Evolutionary conservation across 2,888 invertebrate species (phyloP), one percentile per base, ranked within the genome.

Genomic region (Eupithecia subfuscata): DNA sequence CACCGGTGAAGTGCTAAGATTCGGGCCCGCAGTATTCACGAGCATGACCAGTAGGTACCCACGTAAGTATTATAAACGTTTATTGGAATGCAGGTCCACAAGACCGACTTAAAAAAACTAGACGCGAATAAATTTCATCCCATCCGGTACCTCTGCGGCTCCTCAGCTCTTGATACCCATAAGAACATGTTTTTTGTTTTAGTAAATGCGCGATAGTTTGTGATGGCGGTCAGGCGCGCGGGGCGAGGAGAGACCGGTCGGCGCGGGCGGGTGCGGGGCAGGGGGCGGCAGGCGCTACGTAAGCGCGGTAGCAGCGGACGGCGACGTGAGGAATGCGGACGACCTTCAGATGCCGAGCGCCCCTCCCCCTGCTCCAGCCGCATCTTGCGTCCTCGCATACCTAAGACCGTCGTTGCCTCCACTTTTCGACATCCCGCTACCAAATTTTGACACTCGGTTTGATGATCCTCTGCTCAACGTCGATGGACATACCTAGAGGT

Each of bases 231-330:
- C 74, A 72, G 89, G 88, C 84, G 85, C 83, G 88, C 83, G 88
- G 85, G 88, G 87, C 84, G 88, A 87, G 87, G 88, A 87, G 83
- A 87, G 90, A 91, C 91, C 91, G 91, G 90, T 90, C 86, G 86
- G 87, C 85, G 85, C 84, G 80, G 81, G 83, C 80, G 81, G 78
- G 85, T 80, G 85, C 80, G 84, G 83, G 78, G 79, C 81, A 83
- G 82, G 82, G 79, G 83, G 83, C 81, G 84, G 86, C 87, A 89
- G 93, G 92, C 92, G 94, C 94, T 94, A 95, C 95, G 95, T 95
- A 95, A 95, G 94, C 94, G 94, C 94, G 94, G 95, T 94, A 94
- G 95, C 94, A 88, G 93, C 93, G 94, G 94, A 90, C 93, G 93
- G 93, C 93, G 94, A 93, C 93, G 93, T 91, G 90, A 91, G 94